Base-by-base conservation (phyloP, 2,888 invertebrate genomes). In the Epinotia nisella region DNA sequence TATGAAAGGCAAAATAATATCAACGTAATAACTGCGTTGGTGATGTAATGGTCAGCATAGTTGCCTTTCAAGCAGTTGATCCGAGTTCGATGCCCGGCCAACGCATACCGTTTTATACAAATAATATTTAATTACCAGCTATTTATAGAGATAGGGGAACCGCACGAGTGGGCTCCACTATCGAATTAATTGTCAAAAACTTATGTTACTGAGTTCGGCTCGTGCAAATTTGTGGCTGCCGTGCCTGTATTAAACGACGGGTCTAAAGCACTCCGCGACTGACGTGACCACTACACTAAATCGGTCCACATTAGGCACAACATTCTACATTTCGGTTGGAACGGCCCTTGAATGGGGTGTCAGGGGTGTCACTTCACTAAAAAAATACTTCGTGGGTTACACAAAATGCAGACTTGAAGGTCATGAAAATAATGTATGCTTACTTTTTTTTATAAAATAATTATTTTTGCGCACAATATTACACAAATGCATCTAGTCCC, bases 51-150 rank as follows among this genome's bases (percentile, higher is more conserved):
- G 94, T 94, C 92, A 94, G 94, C 94, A 94, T 94, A 94, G 94
- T 94, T 94, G 94, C 93, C 93, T 94, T 94, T 93, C 94, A 94
- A 94, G 93, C 94, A 94, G 94, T 94, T 94, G 94, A 94, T 94
- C 94, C 94, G 94, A 91, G 94, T 94, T 94, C 94, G 94, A 94
- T 94, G 94, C 94, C 91, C 94, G 94, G 94, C 93, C 94, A 82
- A 90, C 93, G 93, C 93, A 94, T 9, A 60, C 41, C n/a, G 21
- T 29, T 55, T 60, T 41, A 17, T 1, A 10, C 7, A 1, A n/a
- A 19, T 1, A 11, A n/a, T 61, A 51, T 39, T 66, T 66, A 56
- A 19, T 55, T 24, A 35, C 10, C 41, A 13, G 41, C 0, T 3
- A 13, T 41, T 29, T 4, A 29, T 2, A 24, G 21, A 35, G 35